phyloP scores from a whole-genome alignment of 2,113 vertebrate species.

The Callocephalon fimbriatum region DNA sequence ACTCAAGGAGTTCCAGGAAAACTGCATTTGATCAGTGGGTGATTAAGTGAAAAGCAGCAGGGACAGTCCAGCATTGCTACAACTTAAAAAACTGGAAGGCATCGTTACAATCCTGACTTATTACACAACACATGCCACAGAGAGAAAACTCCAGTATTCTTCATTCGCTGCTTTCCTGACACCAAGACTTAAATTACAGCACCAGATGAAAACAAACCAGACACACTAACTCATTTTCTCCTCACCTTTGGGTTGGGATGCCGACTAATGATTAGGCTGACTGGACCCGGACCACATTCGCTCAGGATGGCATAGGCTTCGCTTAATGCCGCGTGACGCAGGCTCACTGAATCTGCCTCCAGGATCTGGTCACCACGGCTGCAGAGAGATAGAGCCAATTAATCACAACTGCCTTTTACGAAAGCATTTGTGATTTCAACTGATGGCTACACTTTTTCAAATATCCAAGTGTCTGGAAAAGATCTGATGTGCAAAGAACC shows the following conservation, averaged over 20 bases:
- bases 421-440: neutral
- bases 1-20: slow-evolving; percentile 27
- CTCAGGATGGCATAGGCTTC: slow-evolving; percentile 94
- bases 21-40: neutral
- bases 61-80: neutral
- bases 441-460: neutral
- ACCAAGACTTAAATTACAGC: neutral
- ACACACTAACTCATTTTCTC: neutral
- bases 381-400: neutral
- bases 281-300: slow-evolving; percentile 92
- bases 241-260: slow-evolving; percentile 95
- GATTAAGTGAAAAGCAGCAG: slow-evolving; percentile 17
- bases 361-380: slow-evolving; percentile 96
- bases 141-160: neutral
- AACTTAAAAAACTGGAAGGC: neutral
- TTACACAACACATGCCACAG: neutral
- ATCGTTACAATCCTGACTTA: neutral
- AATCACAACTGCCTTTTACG: neutral
- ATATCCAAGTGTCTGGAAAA: neutral
- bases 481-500: neutral
- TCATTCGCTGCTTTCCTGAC: neutral
- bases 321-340: slow-evolving; percentile 89
- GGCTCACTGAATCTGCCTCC: slow-evolving; percentile 91
- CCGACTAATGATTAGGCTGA: slow-evolving; percentile 93
- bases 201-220: neutral